Base-by-base conservation (phyloP, 2,888 invertebrate genomes). In the Lutraria lutraria region DNA sequence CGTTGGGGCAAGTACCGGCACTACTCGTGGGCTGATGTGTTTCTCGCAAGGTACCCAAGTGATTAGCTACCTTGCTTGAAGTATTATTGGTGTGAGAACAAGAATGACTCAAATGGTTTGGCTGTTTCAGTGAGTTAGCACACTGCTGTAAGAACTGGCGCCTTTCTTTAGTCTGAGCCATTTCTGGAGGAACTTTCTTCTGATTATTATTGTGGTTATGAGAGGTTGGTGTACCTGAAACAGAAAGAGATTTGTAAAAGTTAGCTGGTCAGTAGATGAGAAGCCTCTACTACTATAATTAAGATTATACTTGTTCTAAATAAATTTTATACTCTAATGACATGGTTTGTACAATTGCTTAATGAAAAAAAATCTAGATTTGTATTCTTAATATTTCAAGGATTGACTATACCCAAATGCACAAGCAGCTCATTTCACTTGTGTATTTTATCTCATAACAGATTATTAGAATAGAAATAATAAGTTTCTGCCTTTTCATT, bases 101-200 rank as follows among this genome's bases (percentile, higher is more conserved):
- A 12, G 88, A 83, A 34, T 86, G 88, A 60, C 84, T 63, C 60
- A 54, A 80, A 29, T 60, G 84, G 63, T 76, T 91, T 54, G 88
- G 81, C 68, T 84, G 87, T 83, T 92, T 94, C 60, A 92, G 88
- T 68, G 90, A 90, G 85, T 89, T 93, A 80, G 92, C 92, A 90
- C 91, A 91, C 81, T 92, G 93, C 53, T 91, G 92, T 25, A 92
- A 91, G 90, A 92, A 91, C 72, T 92, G 92, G 85, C 92, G 89
- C 6, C 93, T 92, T 60, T 93, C 93, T 68, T 92, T 92, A 19
- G 90, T 92, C 85, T 91, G 92, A 53, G 92, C 91, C 79, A 92
- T 85, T 56, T 93, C 93, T 82, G 88, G 92, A 76, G 92, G 91
- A 81, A 92, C 90, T 31, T 92, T 92, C 53, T 84, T 81, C 43